Base-by-base conservation (phyloP, 1,140 invertebrate species). In the Chelonus insularis region DNA sequence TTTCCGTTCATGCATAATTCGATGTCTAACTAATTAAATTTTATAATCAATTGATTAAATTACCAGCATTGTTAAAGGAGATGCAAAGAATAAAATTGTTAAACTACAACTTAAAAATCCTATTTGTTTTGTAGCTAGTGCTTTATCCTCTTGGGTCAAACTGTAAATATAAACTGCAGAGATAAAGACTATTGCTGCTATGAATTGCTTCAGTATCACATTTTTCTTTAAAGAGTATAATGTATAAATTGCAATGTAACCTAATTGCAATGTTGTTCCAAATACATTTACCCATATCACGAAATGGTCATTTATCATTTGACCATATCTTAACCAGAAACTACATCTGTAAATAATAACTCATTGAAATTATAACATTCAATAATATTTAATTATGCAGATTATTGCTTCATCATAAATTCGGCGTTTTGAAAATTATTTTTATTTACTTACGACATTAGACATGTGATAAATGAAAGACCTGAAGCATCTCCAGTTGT, bases 51-150 rank as follows among this genome's bases (percentile, higher is more conserved):
- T 43, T 43, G 20, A 55, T 39, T 36, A 47, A 32, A 56, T 62
- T 77, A 90, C 83, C 65, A 94, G 73, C 68, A 88, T 87, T 18
- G 87, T 87, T 60, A 94, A 82, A 16, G 92, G 92, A 37, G 91
- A 88, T 23, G 88, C 89, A 75, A 93, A 91, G 66, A 91, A 92
- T 41, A 91, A 67, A 41, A 93, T 83, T 8, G 91, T 91, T 4
- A 92, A 79, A 32, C 83, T 69, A 69, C 89, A 91, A 65, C 90
- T 89, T 20, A 90, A 72, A 11, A 89, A 75, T 55, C 90, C 91
- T 82, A 85, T 71, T 68, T 76, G 63, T 36, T 73, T 67, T 32
- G 68, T 65, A 6, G 75, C 75, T 23, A 74, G 6, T 12, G 12
- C 1, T 60, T 63, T 65, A 41, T 82, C 72, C 11, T 65, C 36